Evolutionary conservation across 30 jellyfish, hydroid and myxozoan genomes (phyloP).

Genomic region (Calvadosia cruxmelitensis): DNA sequence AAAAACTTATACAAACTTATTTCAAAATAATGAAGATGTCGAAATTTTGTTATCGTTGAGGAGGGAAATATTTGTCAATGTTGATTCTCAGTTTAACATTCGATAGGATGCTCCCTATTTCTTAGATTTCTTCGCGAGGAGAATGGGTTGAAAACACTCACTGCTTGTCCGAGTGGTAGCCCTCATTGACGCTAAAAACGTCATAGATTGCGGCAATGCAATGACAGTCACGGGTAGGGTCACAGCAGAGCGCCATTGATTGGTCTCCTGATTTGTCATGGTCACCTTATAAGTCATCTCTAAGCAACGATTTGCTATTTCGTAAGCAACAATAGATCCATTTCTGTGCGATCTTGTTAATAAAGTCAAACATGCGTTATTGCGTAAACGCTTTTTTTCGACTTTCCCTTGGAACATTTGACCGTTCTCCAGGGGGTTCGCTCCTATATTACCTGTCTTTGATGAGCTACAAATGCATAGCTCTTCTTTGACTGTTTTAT

Average conservation of each 20-base stretch:
- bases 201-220: conserved; percentile 5
- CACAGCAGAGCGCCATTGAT: conserved; percentile 20
- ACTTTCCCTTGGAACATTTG: conserved; percentile 29
- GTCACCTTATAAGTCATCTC: background rate
- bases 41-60: too few species aligned
- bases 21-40: too few species aligned
- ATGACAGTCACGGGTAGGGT: conserved; percentile 19
- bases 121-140: too few species aligned
- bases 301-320: conserved; percentile 33
- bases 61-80: too few species aligned
- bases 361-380: conserved; percentile 15
- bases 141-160: too few species aligned
- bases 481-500: conserved; percentile 36
- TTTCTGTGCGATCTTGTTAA: conserved; percentile 23
- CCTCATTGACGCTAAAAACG: conserved; percentile 19
- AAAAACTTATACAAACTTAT: too few species aligned
- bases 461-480: conserved; percentile 41
- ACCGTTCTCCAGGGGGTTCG: background rate
- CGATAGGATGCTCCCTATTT: too few species aligned
- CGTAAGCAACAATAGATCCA: conserved; percentile 15
- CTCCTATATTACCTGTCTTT: background rate
- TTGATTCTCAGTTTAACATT: too few species aligned
- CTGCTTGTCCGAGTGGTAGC: too few species aligned
- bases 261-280: background rate
- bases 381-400: background rate